Conservation (phyloP, 2,888 invertebrate species). For the Pristionchus japonicus region DNA sequence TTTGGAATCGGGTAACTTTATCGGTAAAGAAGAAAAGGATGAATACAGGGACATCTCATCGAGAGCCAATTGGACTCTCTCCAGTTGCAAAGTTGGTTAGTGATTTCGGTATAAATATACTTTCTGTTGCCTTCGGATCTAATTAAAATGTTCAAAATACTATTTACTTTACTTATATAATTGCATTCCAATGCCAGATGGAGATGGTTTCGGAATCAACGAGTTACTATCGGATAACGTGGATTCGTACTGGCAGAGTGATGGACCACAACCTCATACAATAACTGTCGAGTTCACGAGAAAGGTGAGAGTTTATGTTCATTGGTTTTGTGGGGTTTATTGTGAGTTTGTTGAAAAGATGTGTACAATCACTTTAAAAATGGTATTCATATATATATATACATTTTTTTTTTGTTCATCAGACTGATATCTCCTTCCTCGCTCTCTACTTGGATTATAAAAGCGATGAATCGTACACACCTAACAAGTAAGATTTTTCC, state of each 20-base stretch:
- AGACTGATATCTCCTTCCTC: conserved; percentile 91
- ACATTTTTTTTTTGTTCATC: not conserved
- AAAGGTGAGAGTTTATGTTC: conserved; percentile 37
- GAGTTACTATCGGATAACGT: conserved; percentile 93
- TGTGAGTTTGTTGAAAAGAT: too few species aligned
- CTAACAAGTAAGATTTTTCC: conserved; percentile 81
- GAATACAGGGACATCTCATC: conserved; percentile 85
- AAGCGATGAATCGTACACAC: conserved; percentile 98
- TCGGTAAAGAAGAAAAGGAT: conserved; percentile 3
- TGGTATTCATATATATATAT: too few species aligned
- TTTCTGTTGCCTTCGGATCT: not conserved
- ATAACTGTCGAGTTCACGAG: conserved; percentile 84
- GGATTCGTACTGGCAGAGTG: conserved; percentile 99
- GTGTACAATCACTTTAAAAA: too few species aligned
- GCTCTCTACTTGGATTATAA: conserved; percentile 98
- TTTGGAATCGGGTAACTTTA: not conserved
- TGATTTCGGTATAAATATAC: too few species aligned
- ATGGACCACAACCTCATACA: conserved; percentile 96
- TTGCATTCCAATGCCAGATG: not conserved
- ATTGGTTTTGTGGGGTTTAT: not conserved
- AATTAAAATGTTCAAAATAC: not conserved
- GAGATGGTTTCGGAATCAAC: conserved; percentile 93
- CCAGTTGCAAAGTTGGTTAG: conserved; percentile 95
- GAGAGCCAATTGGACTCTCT: conserved; percentile 96
- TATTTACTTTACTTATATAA: not conserved